Evolutionary conservation across 2,888 invertebrate genomes (phyloP).

Genomic region (Caenorhabditis wallacei): DNA sequence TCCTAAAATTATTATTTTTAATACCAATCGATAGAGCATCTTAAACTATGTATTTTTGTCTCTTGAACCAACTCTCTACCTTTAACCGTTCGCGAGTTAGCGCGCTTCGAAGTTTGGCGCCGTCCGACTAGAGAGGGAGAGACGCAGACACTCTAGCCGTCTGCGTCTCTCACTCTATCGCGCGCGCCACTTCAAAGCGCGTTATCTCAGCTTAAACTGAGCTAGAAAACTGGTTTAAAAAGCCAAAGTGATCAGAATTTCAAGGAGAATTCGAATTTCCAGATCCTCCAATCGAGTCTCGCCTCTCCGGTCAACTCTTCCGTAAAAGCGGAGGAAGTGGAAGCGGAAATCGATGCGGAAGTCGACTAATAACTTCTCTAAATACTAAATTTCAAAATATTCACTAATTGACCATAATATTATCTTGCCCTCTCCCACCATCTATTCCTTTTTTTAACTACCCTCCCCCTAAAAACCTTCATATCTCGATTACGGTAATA

Average conservation of each 20-base stretch:
- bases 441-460: neutral
- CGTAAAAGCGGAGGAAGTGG: constrained; percentile 54
- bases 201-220: neutral
- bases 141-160: too few relatives aligned
- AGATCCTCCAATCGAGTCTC: constrained; percentile 60
- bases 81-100: too few relatives aligned
- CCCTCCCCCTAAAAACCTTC: neutral
- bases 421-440: constrained; percentile 34
- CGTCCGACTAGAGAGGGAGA: too few relatives aligned
- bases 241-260: neutral
- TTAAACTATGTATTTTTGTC: too few relatives aligned
- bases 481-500: too few relatives aligned
- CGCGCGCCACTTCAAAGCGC: neutral
- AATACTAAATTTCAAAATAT: neutral
- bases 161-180: too few relatives aligned
- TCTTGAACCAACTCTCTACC: too few relatives aligned
- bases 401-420: constrained; percentile 33
- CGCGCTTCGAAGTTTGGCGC: too few relatives aligned
- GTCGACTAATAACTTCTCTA: constrained; percentile 11
- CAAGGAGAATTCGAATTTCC: neutral
- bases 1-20: neutral
- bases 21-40: too few relatives aligned
- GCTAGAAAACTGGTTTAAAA: neutral
- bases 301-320: constrained; percentile 52
- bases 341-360: constrained; percentile 24